Base-by-base conservation (phyloP, 2,888 invertebrate genomes). In the Drosophila mercatorum region DNA sequence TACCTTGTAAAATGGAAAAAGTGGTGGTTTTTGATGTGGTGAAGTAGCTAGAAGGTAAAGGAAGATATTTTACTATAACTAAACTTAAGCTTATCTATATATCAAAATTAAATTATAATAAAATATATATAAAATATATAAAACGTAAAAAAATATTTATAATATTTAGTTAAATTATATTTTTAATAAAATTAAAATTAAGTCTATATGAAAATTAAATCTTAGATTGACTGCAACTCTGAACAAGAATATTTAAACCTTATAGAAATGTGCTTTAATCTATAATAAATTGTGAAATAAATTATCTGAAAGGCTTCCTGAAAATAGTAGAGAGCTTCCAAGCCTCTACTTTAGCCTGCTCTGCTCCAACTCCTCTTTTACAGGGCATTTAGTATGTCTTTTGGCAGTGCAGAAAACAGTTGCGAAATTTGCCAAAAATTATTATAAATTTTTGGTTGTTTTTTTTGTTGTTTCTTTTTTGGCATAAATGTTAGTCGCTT, bases 401-500 rank as follows among this genome's bases (percentile, higher is more conserved):
- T 26, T 31, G 67, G 31, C 55, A 80, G 64, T 66, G 87, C 66
- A 51, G 64, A 58, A 69, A 59, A 66, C 71, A 74, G 49, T 55
- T 55, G 56, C 80, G 77, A 88, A 90, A 89, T 81, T 46, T n/a
- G 82, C 87, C 74, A 38, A 78, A 86, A 88, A 86, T 88, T 82
- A 88, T 86, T 88, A 89, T 88, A 88, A 87, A 89, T 88, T 51
- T 11, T 90, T 88, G 41, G 17, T 17, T 17, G 17, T 17, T 17
- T 55, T 31, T 49, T 34, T 31, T 28, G 7, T 28, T 80, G 83
- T 34, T 51, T 11, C 80, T 78, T 83, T 81, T 86, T 71, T 76
- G 75, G 77, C 78, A 81, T 84, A 90, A 89, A 90, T 89, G 89
- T 89, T 89, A 89, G 89, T 72, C 75, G 84, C 79, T 90, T 89